Base-by-base conservation (phyloP, 2,113 vertebrate species). In the Nettapus auritus region DNA sequence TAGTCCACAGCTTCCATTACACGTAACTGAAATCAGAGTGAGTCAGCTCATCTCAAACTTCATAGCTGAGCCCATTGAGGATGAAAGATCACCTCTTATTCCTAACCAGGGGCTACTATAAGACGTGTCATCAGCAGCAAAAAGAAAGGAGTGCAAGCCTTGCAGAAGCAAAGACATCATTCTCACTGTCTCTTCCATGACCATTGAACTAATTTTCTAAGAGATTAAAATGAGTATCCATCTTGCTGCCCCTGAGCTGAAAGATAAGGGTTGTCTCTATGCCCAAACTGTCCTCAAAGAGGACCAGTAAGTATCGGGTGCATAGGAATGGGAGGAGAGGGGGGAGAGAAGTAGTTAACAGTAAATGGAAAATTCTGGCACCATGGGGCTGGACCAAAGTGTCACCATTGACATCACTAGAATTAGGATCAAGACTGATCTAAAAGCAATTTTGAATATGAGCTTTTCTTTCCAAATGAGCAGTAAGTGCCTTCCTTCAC, bases 381-480 rank as follows among this genome's bases (percentile, higher is more conserved):
- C 40, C 46, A 1, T n/a, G 4, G 62, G 67, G 1, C 82, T 11
- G 19, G 70, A 20, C 0, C 9, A 89, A 92, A 93, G 81, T 70
- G 81, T 64, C 84, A 69, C 74, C 63, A 29, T 1, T 85, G 88
- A 77, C 90, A 95, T 87, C 90, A 85, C 83, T 90, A 66, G 87
- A 79, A 95, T 88, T 53, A 87, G 90, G 83, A 82, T 76, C 86
- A 74, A 84, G 78, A 50, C 78, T 48, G 74, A 85, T 74, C 67
- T 96, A 70, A 92, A 96, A 95, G 92, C 86, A 93, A 96, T 96
- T 96, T 87, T 23, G 74, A 82, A 87, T 87, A 92, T 85, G 94
- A 96, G 93, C 36, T 96, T 95, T 94, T 67, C 80, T 73, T 89
- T 92, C 88, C 92, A 96, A 92, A 94, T 42, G 92, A 96, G 83